Evolutionary conservation across 2,113 vertebrate species (phyloP), one percentile per base, ranked within the genome.

Genomic region (Corythoichthys haematopterus): DNA sequence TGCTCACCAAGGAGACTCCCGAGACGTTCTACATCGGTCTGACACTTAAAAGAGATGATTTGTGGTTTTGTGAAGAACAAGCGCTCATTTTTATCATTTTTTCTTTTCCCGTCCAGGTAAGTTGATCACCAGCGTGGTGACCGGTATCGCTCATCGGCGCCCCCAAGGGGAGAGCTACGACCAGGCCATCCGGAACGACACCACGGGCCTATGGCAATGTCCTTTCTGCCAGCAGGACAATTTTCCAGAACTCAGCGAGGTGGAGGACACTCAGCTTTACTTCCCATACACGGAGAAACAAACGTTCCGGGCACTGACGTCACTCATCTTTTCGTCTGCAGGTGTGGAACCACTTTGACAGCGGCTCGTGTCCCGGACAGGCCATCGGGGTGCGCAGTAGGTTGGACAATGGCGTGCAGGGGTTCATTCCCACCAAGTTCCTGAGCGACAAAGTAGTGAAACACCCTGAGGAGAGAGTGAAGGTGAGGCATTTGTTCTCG

Each of bases 321-420:
- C 10, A 20, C 51, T 71, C 1, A 3, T 64, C 14, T 13, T 8
- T 57, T 46, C 33, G 13, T 37, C 38, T 4, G 36, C 70, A 99
- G 97, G 97, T 99, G 69, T 98, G 97, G 97, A 99, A 99, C 85
- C 97, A 99, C 85, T 99, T 99, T 83, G 97, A 98, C 87, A 99
- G 97, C 0, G 97, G 97, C 46, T 98, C 97, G 0, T 99, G 97
- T 85, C 97, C 97, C 0, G 97, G 97, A 70, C 97, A 99, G 80
- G 97, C 97, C 76, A 97, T 99, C 8, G 97, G 97, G 33, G 97
- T 99, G 75, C 94, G 97, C 84, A 91, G 91, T 4, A 92, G 97
- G 16, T 87, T 99, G 80, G 97, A 99, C 88, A 99, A 99, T 13
- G 95, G 95, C 0, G 97, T 99, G 14, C 94, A 95, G 53, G 97